Evolutionary conservation across 64 coral and sea anemone genomes (phyloP), one percentile per base, ranked within the genome.

Genomic region (Hydrozoanthus tunicans): DNA sequence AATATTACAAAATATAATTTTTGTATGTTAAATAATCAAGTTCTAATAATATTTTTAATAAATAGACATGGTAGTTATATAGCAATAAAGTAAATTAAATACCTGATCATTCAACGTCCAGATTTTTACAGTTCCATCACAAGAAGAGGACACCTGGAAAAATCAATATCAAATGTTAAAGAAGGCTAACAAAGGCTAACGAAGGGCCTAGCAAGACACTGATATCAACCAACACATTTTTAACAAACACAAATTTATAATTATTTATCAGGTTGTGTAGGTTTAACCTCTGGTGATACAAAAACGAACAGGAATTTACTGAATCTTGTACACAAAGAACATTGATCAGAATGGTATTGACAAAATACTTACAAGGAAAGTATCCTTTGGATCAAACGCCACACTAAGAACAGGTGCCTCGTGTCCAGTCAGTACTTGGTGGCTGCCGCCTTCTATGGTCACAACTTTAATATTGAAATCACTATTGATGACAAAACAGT

Each of bases 71-170:
- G 59, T 63, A 51, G 6, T 15, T 68, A 6, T 9, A 25, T 6
- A 4, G 8, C 1, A 5, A 20, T 54, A 56, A 15, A 32, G 17
- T 62, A 62, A 20, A 15, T 59, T 23, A 7, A 56, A 78, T 63
- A 99, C 96, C 91, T 99, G 97, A 80, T 96, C 91, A 68, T 92
- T 92, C 79, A 95, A 76, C 52, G 91, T 95, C 97, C 97, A 99
- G 15, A 99, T 91, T 78, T 96, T 99, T 4, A 99, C 89, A 51
- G 94, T 93, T 53, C 97, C 97, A 99, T 99, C 97, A 94, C 97
- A 99, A 81, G 94, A 94, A 78, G 97, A 95, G 74, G 97, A 99
- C 56, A 90, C 97, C 97, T 99, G 54, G 59, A 91, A 57, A 62
- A 77, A 58, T 62, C 89, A 5, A 23, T 52, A 6, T 43, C 32